phyloP scores from a whole-genome alignment of 2,888 invertebrate species.

The Drosophila mercatorum region DNA sequence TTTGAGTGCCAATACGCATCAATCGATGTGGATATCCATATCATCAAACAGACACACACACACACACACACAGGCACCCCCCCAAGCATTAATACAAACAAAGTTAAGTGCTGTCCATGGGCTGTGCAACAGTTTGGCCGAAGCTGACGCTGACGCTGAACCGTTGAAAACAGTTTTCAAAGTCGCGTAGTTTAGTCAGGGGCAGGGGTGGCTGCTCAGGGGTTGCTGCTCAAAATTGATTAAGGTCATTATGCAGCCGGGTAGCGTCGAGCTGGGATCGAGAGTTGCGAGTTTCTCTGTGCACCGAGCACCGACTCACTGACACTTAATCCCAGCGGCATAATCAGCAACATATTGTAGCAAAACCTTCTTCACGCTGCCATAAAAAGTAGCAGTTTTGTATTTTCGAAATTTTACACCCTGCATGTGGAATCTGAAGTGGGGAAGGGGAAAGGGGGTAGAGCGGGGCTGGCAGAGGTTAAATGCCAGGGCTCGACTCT shows the following conservation, averaged over 20 bases:
- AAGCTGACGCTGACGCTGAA: slow-evolving; percentile 11
- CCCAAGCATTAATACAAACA: slow-evolving; percentile 32
- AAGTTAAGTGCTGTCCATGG: slow-evolving; percentile 57
- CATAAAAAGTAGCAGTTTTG: slow-evolving; percentile 68
- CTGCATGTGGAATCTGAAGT: slow-evolving; percentile 23
- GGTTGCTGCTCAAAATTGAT: slow-evolving; percentile 72
- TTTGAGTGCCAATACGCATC: slow-evolving; percentile 43
- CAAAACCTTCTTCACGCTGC: slow-evolving; percentile 71
- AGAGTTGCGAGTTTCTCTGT: slow-evolving; percentile 6
- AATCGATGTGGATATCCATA: slow-evolving; percentile 55
- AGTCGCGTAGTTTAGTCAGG: slow-evolving; percentile 30
- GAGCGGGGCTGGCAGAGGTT: slow-evolving; percentile 49
- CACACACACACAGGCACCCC: slow-evolving; percentile 9
- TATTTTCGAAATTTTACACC: slow-evolving; percentile 70
- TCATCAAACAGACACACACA: slow-evolving; percentile 5
- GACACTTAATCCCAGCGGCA: slow-evolving; percentile 80
- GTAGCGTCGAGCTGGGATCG: slow-evolving; percentile 46
- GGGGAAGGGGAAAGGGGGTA: not conserved
- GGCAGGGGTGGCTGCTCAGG: slow-evolving; percentile 39
- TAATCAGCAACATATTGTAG: slow-evolving; percentile 81
- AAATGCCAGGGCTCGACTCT: slow-evolving; percentile 50
- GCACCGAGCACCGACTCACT: slow-evolving; percentile 48
- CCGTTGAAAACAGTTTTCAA: slow-evolving; percentile 46
- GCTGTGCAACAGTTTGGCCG: slow-evolving; percentile 69
- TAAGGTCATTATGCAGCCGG: slow-evolving; percentile 79